Conservation (phyloP, 2,888 invertebrate species). For the Athetis lepigone region DNA sequence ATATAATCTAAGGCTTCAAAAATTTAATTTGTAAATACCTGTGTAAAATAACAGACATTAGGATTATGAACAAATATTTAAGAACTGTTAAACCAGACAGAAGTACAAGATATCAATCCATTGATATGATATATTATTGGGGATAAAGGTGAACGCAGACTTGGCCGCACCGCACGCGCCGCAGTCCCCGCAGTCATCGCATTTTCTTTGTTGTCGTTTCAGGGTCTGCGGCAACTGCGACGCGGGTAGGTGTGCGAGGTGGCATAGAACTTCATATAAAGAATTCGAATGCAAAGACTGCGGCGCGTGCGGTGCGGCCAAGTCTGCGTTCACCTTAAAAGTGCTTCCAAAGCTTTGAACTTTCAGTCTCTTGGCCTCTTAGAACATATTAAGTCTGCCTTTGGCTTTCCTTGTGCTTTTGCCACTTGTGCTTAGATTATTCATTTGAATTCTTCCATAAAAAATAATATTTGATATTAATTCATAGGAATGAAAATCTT, state of each 20-base stretch:
- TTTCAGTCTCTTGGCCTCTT: constrained; percentile 50
- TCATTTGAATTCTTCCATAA: background rate
- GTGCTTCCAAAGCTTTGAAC: constrained; percentile 38
- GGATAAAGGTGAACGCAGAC: constrained; percentile 16
- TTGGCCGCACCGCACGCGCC: too few relatives aligned
- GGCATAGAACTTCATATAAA: too few relatives aligned
- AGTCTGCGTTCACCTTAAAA: too few relatives aligned
- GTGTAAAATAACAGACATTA: background rate
- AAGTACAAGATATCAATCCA: constrained; percentile 8
- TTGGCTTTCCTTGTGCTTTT: constrained; percentile 5
- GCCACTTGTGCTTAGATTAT: constrained; percentile 19
- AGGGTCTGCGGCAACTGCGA: too few relatives aligned
- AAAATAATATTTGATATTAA: background rate
- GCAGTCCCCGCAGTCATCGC: too few relatives aligned
- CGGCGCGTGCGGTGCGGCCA: too few relatives aligned
- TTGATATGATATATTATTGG: constrained; percentile 20
- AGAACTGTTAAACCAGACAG: constrained; percentile 21
- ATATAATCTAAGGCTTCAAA: too few relatives aligned
- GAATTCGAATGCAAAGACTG: too few relatives aligned
- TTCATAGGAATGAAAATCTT: background rate
- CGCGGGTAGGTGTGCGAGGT: too few relatives aligned
- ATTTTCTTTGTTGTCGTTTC: too few relatives aligned
- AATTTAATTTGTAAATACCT: too few relatives aligned
- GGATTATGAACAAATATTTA: background rate
- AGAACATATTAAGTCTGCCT: constrained; percentile 22